Conservation (phyloP, 2,113 vertebrate species). For the Brevimyrus niger region DNA sequence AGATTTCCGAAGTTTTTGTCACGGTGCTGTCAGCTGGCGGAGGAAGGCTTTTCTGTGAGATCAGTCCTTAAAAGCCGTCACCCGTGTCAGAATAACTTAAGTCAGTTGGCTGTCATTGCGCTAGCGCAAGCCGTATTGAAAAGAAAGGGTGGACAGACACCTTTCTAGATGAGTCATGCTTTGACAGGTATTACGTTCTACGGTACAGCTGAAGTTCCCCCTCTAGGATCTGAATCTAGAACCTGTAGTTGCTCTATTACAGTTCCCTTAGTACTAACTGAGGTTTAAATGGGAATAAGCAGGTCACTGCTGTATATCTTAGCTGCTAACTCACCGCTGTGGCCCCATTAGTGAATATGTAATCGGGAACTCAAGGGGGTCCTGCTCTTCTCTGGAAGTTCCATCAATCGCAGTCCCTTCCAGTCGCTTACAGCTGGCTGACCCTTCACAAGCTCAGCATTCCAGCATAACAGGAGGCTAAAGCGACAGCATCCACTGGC, state of each 20-base stretch:
- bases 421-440: neutral
- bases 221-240: neutral
- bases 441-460: neutral
- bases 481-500: neutral
- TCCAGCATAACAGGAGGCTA: neutral
- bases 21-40: neutral
- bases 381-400: neutral
- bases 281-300: neutral
- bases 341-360: neutral
- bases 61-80: neutral
- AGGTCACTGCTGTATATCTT: neutral
- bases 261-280: neutral
- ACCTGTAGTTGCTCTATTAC: neutral
- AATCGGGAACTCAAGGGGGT: neutral
- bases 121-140: neutral
- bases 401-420: neutral
- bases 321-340: neutral
- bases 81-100: neutral
- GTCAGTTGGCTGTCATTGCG: neutral
- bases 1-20: neutral
- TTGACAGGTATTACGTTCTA: neutral
- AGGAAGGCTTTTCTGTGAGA: neutral
- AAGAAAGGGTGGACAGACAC: neutral
- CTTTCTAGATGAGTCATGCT: neutral
- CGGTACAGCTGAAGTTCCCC: neutral